phyloP scores from a whole-genome alignment of 2,888 invertebrate species.

The Hirtodrosophila alboralis region DNA sequence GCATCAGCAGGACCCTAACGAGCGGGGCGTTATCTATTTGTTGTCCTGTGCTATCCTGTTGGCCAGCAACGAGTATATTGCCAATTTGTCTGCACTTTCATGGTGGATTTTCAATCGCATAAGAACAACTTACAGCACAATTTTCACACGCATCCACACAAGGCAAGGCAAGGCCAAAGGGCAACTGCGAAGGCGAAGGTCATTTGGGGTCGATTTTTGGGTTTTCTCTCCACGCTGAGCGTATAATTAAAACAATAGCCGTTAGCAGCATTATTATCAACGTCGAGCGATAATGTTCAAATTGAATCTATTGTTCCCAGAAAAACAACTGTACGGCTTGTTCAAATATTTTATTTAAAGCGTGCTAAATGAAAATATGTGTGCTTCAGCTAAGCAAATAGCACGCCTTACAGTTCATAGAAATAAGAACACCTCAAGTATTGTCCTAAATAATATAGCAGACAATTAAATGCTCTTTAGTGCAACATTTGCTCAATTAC shows the following conservation, averaged over 20 bases:
- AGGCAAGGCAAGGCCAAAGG: neutral
- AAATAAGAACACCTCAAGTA: constrained; percentile 48
- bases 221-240: constrained; percentile 12
- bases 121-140: constrained; percentile 20
- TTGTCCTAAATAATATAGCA: neutral
- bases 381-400: constrained; percentile 73
- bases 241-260: constrained; percentile 66
- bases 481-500: neutral
- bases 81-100: constrained; percentile 73
- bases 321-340: constrained; percentile 74
- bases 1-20: constrained; percentile 38
- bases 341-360: constrained; percentile 75
- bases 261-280: constrained; percentile 59
- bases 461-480: constrained; percentile 32
- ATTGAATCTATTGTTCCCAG: constrained; percentile 72
- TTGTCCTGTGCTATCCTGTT: constrained; percentile 41
- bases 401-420: constrained; percentile 55
- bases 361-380: constrained; percentile 75
- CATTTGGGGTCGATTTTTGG: constrained; percentile 67
- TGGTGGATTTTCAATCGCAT: constrained; percentile 47
- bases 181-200: constrained; percentile 52
- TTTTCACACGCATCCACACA: constrained; percentile 63
- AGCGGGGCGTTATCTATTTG: constrained; percentile 70
- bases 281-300: constrained; percentile 66
- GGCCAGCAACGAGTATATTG: constrained; percentile 36